phyloP scores from a whole-genome alignment of 2,113 vertebrate species.

The Dissostichus mawsoni region DNA sequence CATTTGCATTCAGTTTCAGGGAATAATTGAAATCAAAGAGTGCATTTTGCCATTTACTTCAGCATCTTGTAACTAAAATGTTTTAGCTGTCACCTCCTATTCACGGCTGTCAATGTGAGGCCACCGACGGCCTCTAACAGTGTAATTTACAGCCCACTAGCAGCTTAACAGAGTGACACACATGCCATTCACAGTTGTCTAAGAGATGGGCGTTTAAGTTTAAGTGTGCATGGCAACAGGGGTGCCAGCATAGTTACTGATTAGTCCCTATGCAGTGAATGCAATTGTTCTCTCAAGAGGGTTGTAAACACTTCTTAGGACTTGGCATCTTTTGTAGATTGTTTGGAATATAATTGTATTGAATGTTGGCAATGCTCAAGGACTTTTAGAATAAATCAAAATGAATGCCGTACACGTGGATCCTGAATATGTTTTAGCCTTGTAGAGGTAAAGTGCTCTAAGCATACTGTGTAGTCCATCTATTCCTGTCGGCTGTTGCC shows the following conservation, averaged over 20 bases:
- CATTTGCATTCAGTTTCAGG: neutral
- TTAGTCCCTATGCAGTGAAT: conserved; percentile 56
- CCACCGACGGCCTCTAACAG: conserved; percentile 30
- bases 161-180: conserved; percentile 49
- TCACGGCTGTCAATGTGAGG: conserved; percentile 31
- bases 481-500: neutral
- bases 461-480: neutral
- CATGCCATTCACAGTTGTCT: conserved; percentile 45
- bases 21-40: conserved; percentile 60
- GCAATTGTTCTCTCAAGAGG: conserved; percentile 49
- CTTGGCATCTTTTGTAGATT: conserved; percentile 11
- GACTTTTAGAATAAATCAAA: conserved; percentile 9
- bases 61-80: neutral
- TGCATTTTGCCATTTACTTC: conserved; percentile 40
- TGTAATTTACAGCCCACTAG: conserved; percentile 61
- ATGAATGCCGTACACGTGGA: neutral
- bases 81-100: conserved; percentile 3
- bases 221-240: conserved; percentile 69
- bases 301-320: conserved; percentile 28
- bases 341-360: neutral
- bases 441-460: neutral
- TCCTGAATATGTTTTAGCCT: neutral
- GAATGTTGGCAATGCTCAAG: neutral
- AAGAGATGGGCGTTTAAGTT: conserved; percentile 54
- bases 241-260: conserved; percentile 36